Conservation (phyloP, 2,113 vertebrate species). For the Silurus meridionalis region DNA sequence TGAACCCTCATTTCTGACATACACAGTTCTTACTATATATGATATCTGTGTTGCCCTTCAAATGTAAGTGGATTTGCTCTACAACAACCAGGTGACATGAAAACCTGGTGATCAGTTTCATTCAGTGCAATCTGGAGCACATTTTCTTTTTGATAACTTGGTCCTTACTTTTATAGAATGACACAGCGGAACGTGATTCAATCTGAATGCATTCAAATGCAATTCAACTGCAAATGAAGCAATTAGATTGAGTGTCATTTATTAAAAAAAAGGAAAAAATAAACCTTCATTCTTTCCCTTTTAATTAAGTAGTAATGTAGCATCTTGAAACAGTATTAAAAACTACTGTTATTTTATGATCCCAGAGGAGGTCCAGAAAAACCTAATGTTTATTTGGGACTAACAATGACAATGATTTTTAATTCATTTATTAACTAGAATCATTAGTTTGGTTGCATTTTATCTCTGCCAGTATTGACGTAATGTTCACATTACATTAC, state of each 20-base stretch:
- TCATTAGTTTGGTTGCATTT: not conserved
- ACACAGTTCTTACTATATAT: slow-evolving; percentile 20
- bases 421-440: not conserved
- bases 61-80: slow-evolving; percentile 28
- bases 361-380: not conserved
- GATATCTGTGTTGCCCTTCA: not conserved
- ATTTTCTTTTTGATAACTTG: not conserved
- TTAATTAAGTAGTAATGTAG: not conserved
- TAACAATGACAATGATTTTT: not conserved
- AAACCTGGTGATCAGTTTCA: slow-evolving; percentile 12
- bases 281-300: not conserved
- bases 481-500: slow-evolving; percentile 1
- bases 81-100: not conserved
- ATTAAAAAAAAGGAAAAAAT: not conserved
- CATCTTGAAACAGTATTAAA: not conserved
- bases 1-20: not conserved
- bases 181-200: slow-evolving; percentile 2
- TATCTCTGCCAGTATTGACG: not conserved
- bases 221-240: not conserved
- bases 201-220: not conserved
- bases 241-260: slow-evolving; percentile 6
- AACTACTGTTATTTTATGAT: not conserved
- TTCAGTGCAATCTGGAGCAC: slow-evolving; percentile 11
- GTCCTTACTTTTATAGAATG: slow-evolving; percentile 7
- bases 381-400: not conserved